phyloP scores from a whole-genome alignment of 2,113 vertebrate genomes.

The Struthidea cinerea region DNA sequence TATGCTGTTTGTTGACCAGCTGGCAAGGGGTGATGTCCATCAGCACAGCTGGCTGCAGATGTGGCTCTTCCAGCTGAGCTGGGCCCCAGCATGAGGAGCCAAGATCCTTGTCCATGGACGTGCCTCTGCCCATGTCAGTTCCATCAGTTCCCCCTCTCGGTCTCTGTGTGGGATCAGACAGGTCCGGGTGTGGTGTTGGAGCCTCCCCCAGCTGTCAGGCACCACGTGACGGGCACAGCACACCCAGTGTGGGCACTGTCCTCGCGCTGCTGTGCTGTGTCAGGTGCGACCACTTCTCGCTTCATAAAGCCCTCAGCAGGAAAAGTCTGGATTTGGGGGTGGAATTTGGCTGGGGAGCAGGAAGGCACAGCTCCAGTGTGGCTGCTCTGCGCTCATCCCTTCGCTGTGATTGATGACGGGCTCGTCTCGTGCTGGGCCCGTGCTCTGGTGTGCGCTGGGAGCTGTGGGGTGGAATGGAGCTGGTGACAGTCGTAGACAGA shows the following conservation, averaged over 20 bases:
- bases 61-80: not conserved
- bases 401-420: not conserved
- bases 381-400: not conserved
- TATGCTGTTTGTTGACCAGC: not conserved
- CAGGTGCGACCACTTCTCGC: accelerated
- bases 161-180: not conserved
- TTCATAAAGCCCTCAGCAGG: not conserved
- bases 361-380: not conserved
- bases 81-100: not conserved
- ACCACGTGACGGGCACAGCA: not conserved
- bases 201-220: not conserved
- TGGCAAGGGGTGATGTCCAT: not conserved
- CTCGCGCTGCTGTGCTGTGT: accelerated
- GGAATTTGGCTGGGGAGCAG: not conserved
- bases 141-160: not conserved
- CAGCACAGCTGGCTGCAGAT: not conserved
- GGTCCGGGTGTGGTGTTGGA: not conserved
- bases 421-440: not conserved
- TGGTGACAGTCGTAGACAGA: slow-evolving; percentile 11
- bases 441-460: not conserved
- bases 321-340: not conserved
- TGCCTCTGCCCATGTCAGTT: not conserved
- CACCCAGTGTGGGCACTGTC: accelerated
- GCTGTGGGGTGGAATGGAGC: slow-evolving; percentile 2
- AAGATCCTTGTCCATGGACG: not conserved